Evolutionary conservation across 2,888 invertebrate species (phyloP), one percentile per base, ranked within the genome.

Genomic region (Nezara viridula): DNA sequence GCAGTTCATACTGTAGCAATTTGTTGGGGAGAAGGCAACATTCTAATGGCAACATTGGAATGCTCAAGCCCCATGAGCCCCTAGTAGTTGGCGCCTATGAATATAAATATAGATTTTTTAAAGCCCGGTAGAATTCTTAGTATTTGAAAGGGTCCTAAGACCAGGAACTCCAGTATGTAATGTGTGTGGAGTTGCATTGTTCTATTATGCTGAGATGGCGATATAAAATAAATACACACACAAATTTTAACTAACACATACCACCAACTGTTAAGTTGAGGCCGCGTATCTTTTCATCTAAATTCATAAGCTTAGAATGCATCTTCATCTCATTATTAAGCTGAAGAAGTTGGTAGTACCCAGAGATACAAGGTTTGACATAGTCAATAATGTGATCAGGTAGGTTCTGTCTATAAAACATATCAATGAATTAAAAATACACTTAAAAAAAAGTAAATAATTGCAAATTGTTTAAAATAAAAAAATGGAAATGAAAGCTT

Each of bases 201-300:
- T 7, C 7, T 44, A 5, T 10, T n/a, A n/a, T 44, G 10, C 44
- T 44, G 44, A 10, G 44, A 44, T 5, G 10, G 44, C 44, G 10
- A 44, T 44, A 44, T 7, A 10, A 44, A 44, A 44, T 44, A 44
- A 44, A 44, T 44, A 44, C 5, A 44, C 44, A 44, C 5, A 44
- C 10, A 44, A 5, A 44, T 44, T 2, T 10, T n/a, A 81, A 81
- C 1, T n/a, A 44, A 47, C 5, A 81, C n/a, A 44, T 81, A 81
- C 81, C 44, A 81, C 24, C 19, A 81, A 6, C n/a, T n/a, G 81
- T 24, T n/a, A 81, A n/a, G 12, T 81, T 24, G 24, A 81, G 40
- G n/a, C 44, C n/a, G n/a, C n/a, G 44, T 81, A 81, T 81, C n/a
- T 81, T 81, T 81, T 81, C 44, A 24, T 81, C 81, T 47, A 81